phyloP scores from a whole-genome alignment of 2,113 vertebrate genomes.

The Bubo scandiacus region DNA sequence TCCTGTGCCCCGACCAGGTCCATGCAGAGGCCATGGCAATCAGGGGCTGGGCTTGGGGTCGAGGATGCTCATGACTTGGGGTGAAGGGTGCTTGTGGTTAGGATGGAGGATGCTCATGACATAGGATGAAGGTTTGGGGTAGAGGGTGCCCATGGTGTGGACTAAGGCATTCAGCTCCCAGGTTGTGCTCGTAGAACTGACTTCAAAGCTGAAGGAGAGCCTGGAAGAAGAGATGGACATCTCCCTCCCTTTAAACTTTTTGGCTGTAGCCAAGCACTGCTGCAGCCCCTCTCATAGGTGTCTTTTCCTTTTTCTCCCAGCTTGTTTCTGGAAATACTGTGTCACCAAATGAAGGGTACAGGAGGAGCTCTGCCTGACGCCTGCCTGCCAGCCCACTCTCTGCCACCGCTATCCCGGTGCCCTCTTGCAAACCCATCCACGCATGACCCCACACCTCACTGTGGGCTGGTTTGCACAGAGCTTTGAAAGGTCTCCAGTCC shows the following conservation, averaged over 20 bases:
- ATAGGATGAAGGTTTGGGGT: background rate
- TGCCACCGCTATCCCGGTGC: background rate
- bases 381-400: background rate
- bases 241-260: background rate
- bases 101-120: background rate
- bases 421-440: background rate
- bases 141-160: background rate
- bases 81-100: background rate
- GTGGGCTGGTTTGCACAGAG: background rate
- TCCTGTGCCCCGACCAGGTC: no score
- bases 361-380: background rate
- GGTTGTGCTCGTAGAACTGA: background rate
- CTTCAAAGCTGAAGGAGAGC: background rate
- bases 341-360: conserved; percentile 72
- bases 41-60: background rate
- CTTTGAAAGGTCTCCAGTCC: background rate
- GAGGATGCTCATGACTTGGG: background rate
- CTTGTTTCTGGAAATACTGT: conserved; percentile 88
- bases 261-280: background rate
- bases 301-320: conserved; percentile 35
- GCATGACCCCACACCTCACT: background rate
- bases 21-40: background rate
- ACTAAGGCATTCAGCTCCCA: background rate
- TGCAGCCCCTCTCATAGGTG: background rate
- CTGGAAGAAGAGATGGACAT: background rate